phyloP scores from a whole-genome alignment of 2,113 vertebrate species.

The Okapia johnstoni region DNA sequence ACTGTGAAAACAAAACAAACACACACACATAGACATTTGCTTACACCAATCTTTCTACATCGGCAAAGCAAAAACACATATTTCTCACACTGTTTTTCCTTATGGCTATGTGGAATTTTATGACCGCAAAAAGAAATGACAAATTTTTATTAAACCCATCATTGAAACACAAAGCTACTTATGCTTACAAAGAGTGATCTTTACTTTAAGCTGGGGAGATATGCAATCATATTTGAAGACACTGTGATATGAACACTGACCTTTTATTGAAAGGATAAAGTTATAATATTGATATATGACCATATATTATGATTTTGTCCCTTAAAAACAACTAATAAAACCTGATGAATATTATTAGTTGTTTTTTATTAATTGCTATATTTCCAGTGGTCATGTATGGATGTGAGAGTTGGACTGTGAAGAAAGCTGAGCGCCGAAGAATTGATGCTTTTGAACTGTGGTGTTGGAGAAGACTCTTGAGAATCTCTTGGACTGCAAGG shows the following conservation, averaged over 20 bases:
- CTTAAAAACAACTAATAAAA: background rate
- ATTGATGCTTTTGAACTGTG: too few relatives aligned
- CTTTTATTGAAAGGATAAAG: background rate
- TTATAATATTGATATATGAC: background rate
- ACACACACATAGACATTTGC: background rate
- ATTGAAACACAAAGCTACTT: background rate
- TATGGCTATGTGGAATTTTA: background rate
- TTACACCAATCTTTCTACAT: background rate
- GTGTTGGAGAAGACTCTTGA: too few relatives aligned
- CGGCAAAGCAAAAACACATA: background rate
- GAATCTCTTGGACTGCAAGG: too few relatives aligned
- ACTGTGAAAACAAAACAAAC: conserved; percentile 80
- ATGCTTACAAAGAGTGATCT: background rate
- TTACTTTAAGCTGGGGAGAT: background rate
- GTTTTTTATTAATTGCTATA: background rate
- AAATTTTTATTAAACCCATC: background rate
- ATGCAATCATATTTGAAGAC: background rate
- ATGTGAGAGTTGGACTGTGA: too few relatives aligned
- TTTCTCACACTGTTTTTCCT: background rate
- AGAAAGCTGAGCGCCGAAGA: too few relatives aligned
- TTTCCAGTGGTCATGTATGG: background rate
- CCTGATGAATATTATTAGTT: background rate
- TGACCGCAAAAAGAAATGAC: background rate
- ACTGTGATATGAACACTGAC: background rate
- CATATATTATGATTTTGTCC: background rate